These are phyloP conservation scores for Thunnus maccoyii DNA, from an alignment of 2,113 vertebrate genomes.

Conservation along the genomic window DNA sequence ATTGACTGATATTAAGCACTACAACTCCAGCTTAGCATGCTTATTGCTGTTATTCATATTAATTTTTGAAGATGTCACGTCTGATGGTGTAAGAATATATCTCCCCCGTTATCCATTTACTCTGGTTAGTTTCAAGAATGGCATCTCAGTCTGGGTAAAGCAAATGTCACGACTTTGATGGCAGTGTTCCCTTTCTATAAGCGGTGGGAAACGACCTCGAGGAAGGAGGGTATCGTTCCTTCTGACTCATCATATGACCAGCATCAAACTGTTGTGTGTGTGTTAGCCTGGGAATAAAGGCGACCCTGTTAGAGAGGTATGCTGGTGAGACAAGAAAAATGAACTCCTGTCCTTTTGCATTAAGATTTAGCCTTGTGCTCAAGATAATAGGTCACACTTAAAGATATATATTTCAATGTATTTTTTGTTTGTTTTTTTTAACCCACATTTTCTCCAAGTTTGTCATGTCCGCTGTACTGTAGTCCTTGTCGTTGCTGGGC, in stretches of 20 bases:
- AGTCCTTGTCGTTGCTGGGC: too few species aligned
- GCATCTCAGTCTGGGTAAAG: neutral
- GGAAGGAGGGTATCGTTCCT: constrained; percentile 12
- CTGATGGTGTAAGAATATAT: neutral
- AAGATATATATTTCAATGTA: too few species aligned
- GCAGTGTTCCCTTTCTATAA: neutral
- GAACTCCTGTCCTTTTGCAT: constrained; percentile 29
- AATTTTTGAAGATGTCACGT: neutral
- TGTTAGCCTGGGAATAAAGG: constrained; percentile 48
- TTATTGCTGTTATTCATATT: neutral
- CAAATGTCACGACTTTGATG: neutral
- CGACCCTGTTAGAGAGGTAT: constrained; percentile 31
- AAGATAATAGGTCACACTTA: neutral
- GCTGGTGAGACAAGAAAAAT: constrained; percentile 13
- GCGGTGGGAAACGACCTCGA: constrained; percentile 18
- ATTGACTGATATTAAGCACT: too few species aligned
- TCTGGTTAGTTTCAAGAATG: constrained; percentile 3
- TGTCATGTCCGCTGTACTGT: neutral
- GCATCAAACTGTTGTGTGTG: constrained; percentile 31
- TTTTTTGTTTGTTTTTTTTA: too few species aligned
- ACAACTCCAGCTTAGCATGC: neutral
- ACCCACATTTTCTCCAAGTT: neutral
- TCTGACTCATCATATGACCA: constrained; percentile 54
- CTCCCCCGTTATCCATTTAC: neutral
- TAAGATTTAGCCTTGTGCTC: neutral